A percentile compares a stretch with the other conserved stretches of the same genome.
Evolutionary conservation across 37 sponge, comb jelly and placozoan genomes (phyloP).

Genomic region (Mnemiopsis leidyi): DNA sequence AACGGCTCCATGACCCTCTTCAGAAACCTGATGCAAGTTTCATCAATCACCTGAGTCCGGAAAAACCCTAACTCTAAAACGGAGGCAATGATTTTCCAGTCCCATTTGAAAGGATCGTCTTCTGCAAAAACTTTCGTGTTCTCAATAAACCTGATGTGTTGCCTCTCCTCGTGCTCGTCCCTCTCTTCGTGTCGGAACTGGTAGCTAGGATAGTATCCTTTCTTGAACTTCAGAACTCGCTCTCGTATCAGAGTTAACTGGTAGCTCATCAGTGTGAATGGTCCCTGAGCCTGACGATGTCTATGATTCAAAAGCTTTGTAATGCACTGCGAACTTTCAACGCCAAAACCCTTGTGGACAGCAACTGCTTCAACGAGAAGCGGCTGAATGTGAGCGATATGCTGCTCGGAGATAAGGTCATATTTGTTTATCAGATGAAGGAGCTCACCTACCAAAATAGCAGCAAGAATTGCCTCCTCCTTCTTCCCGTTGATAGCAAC

Average conservation of each 20-base stretch:
- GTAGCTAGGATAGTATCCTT: not conserved
- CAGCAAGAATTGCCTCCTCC: conserved; percentile 52
- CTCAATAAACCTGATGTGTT: conserved; percentile 54
- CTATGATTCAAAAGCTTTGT: conserved; percentile 56
- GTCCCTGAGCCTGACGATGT: not conserved
- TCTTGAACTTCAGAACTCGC: conserved; percentile 41
- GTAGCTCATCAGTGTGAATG: conserved; percentile 3
- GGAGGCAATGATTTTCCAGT: conserved; percentile 61
- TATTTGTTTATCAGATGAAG: conserved; percentile 55
- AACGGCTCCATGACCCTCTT: conserved; percentile 52
- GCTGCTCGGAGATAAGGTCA: conserved; percentile 18
- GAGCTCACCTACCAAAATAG: conserved; percentile 42
- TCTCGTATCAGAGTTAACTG: conserved; percentile 16
- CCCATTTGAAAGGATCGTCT: conserved; percentile 51
- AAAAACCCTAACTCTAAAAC: conserved; percentile 38
- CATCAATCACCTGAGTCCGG: conserved; percentile 32
- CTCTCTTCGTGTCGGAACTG: not conserved
- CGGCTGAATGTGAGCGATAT: conserved; percentile 62
- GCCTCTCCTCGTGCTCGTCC: conserved; percentile 54
- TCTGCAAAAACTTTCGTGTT: conserved; percentile 48
- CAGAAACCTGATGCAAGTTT: conserved; percentile 17
- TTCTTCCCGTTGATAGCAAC: conserved; percentile 59
- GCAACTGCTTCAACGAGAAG: conserved; percentile 36
- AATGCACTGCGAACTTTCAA: conserved; percentile 58
- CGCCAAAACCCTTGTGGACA: conserved; percentile 51